Evolutionary conservation across 2,113 vertebrate species (phyloP).

Genomic region (Barbus barbus): DNA sequence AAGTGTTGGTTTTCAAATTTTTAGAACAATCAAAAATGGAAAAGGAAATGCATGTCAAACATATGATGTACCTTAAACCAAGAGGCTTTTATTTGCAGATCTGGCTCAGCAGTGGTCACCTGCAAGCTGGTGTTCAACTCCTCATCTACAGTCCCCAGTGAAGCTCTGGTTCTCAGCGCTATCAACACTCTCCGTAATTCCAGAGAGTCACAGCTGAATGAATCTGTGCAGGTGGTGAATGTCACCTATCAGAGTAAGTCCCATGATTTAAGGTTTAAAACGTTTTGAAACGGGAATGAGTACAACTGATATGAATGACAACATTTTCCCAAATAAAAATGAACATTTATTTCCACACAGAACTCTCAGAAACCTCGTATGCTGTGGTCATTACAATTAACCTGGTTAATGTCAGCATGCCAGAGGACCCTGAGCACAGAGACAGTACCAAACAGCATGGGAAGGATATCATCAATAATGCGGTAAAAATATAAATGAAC

Average conservation of each 20-base stretch:
- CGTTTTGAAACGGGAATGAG: no score
- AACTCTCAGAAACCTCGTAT: neutral
- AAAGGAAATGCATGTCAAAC: neutral
- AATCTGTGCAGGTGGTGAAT: no score
- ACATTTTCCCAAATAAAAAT: no score
- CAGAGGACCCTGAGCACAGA: no score
- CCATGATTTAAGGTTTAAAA: neutral
- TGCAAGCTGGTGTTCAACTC: constrained; percentile 19
- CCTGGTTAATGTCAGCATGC: no score
- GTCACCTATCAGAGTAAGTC: neutral
- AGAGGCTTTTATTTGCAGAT: neutral
- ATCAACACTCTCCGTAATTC: no score
- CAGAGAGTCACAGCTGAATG: neutral
- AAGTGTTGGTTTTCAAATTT: neutral
- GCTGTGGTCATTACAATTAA: no score
- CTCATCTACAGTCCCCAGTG: constrained; percentile 27
- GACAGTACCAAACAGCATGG: neutral
- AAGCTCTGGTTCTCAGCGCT: constrained; percentile 19
- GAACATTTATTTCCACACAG: neutral
- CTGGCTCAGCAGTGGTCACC: neutral
- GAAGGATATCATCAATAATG: neutral
- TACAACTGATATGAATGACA: no score
- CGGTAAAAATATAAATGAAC: neutral
- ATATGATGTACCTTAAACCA: neutral
- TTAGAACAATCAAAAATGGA: neutral